Conservation (phyloP, 2,113 vertebrate genomes). For the Tichodroma muraria region DNA sequence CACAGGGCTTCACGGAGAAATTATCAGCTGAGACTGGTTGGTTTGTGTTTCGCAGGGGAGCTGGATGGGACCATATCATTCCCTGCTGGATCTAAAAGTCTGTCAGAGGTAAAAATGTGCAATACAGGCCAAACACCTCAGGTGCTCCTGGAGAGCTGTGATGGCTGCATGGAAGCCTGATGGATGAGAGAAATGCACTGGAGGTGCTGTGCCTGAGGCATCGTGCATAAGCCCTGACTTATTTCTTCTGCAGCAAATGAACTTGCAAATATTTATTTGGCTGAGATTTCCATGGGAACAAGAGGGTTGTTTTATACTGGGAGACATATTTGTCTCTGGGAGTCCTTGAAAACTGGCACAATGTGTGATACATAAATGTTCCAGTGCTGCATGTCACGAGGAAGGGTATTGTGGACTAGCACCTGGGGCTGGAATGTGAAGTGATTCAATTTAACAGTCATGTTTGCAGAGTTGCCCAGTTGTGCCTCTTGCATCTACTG, state of each 20-base stretch:
- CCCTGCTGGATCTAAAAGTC: background rate
- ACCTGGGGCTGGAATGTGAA: background rate
- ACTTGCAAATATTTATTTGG: background rate
- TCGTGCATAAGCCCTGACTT: background rate
- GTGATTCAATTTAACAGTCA: background rate
- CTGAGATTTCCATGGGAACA: background rate
- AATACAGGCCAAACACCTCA: background rate
- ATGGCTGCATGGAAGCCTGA: background rate
- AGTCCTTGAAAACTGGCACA: background rate
- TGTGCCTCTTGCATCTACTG: background rate
- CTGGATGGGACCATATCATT: background rate
- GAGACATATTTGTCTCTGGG: background rate
- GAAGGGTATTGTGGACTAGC: background rate
- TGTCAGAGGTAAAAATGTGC: background rate
- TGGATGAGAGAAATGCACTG: background rate
- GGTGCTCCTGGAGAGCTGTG: background rate
- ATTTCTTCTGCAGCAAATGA: background rate
- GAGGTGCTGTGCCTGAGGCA: background rate
- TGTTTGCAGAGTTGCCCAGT: background rate
- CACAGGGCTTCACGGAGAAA: background rate
- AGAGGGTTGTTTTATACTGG: background rate
- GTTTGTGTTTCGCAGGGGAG: background rate
- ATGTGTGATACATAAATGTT: background rate
- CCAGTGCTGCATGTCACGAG: background rate
- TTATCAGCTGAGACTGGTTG: background rate